Base-by-base conservation (phyloP, 2,113 vertebrate genomes). In the Cephalopholis sonnerati region DNA sequence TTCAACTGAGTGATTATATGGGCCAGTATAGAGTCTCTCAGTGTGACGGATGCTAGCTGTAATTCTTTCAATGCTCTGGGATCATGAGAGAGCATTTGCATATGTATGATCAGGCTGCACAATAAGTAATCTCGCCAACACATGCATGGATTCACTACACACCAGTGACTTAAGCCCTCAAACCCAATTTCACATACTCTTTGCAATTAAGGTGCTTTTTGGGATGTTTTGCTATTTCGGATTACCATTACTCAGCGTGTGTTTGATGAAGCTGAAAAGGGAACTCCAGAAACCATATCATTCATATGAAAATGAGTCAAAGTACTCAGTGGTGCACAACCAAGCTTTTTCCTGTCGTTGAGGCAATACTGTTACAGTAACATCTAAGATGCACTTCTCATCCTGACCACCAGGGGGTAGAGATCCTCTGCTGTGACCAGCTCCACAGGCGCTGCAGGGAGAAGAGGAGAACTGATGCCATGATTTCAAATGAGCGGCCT, bases 1-100 rank as follows among this genome's bases (percentile, higher is more conserved):
- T 93, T 91, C 93, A 91, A 75, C 81, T 75, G 86, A 92, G 85
- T 84, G 88, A 93, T 92, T 93, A 93, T 92, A 83, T 85, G 90
- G 90, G 85, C 87, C 92, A 83, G 88, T 83, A 82, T 90, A 46
- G 86, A 83, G 79, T 51, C 85, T 90, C 85, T 88, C 74, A 87
- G 59, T 80, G 66, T 90, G 91, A 91, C 85, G 77, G 90, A 92
- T 91, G 93, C 93, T 84, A 0, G 77, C 93, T 79, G 88, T 90
- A 92, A 93, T 92, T 93, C 91, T 89, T 81, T 88, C 88, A 89
- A 63, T 81, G 87, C 72, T 68, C 53, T 72, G 83, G 87, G 91
- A 92, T 93, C 90, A 89, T 85, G 81, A 78, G 84, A 59, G 67
- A 55, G 13, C 25, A 92, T 95, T 93, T 94, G 90, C 94, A 94